Conservation (phyloP, 2,797 vertebrate species). For the Diglossa cyanea region DNA sequence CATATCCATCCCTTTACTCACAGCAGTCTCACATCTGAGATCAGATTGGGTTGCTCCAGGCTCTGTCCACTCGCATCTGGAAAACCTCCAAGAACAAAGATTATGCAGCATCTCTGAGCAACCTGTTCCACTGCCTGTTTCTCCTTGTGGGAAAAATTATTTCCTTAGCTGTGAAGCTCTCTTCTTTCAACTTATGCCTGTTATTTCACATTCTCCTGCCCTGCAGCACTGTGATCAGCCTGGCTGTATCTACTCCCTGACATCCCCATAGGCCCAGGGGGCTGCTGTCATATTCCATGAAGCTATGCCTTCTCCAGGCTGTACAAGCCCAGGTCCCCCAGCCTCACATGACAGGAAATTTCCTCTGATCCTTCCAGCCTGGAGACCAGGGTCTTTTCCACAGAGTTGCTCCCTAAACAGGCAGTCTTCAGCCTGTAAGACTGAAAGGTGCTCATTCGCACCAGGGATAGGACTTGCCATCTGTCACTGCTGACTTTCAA, state of each 20-base stretch:
- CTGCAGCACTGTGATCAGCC: neutral
- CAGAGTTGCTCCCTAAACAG: neutral
- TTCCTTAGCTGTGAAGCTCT: neutral
- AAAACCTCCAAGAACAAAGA: neutral
- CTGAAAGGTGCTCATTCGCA: neutral
- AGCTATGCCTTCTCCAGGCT: neutral
- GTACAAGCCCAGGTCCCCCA: neutral
- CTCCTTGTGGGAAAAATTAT: neutral
- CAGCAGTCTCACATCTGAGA: neutral
- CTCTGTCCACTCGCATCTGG: neutral
- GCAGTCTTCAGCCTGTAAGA: neutral
- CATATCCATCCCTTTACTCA: neutral
- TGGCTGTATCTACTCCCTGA: neutral
- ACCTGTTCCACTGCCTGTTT: neutral
- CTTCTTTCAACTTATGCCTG: neutral
- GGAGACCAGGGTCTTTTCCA: neutral
- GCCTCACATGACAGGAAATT: neutral
- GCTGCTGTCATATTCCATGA: neutral
- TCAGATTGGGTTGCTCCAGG: neutral
- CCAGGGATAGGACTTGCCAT: neutral
- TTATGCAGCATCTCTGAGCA: neutral
- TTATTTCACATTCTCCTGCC: neutral
- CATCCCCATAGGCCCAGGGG: fast-evolving
- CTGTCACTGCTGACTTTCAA: neutral
- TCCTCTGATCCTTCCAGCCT: neutral